Base-by-base conservation (phyloP, 2,797 vertebrate genomes). In the Alauda arvensis region DNA sequence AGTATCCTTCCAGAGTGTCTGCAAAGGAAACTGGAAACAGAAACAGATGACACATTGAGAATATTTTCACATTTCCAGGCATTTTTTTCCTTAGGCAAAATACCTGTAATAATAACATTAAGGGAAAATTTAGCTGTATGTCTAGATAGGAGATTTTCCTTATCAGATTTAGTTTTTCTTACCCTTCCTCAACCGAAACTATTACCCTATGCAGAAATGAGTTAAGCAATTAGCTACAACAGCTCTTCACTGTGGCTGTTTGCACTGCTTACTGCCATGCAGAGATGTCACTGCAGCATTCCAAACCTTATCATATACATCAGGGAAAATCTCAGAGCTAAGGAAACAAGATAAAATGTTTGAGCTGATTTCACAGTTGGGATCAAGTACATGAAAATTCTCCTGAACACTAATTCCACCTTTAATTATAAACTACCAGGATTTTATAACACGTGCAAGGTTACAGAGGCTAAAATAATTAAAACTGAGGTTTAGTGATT, bases 1-100 rank as follows among this genome's bases (percentile, higher is more conserved):
- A 49, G 77, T 95, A 37, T 95, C 97, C 97, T 96, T 98, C 98
- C 98, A 99, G 10, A 97, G 93, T 1, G 98, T 98, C 96, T 98
- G 98, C 80, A 99, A 69, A 26, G 98, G 97, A 66, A 98, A 97
- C 99, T 99, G 92, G 42, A 96, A 96, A 91, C 25, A 95, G 46
- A 85, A 87, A 66, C 42, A 88, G 37, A 55, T 15, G 23, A 79
- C 49, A 86, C 4, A 57, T 0, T 48, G 13, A 87, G 18, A 87
- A 43, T 8, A 49, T 46, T 67, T 37, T 71, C 70, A 77, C 5
- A 56, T 15, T 66, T 55, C 43, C 57, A 72, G 12, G 37, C 31
- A 74, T 23, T 67, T 53, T 69, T 71, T n/a, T 6, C 18, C 31
- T 67, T 42, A 66, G 4, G 13, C 23, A 77, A 71, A 63, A 67